A percentile compares a stretch with the other conserved stretches of the same genome.
Evolutionary conservation across 2,888 invertebrate species (phyloP).

Genomic region (Alloscopus bannaensis): DNA sequence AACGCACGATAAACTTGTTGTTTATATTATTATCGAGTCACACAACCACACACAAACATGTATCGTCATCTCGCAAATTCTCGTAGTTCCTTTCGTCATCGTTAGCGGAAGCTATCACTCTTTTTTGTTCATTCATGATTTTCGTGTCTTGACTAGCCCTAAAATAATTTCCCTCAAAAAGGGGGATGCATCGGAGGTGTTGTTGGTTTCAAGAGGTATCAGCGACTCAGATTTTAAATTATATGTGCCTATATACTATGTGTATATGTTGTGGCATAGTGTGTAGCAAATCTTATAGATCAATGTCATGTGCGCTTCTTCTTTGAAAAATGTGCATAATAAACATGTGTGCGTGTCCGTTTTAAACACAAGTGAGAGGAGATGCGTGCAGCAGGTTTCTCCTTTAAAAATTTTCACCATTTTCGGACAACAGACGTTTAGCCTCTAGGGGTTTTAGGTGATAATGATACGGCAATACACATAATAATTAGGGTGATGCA

Average conservation of each 20-base stretch:
- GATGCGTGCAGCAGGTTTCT: no score
- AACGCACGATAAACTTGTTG: background rate
- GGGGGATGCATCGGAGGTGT: constrained; percentile 4
- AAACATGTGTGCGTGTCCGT: no score
- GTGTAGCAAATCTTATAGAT: constrained; percentile 2
- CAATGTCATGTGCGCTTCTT: constrained; percentile 30
- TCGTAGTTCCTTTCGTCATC: no score
- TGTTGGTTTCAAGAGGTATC: background rate
- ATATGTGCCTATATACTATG: background rate
- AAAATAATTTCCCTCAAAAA: constrained; percentile 1
- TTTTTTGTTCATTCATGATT: constrained; percentile 35
- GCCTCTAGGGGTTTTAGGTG: no score
- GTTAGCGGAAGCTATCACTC: constrained; percentile 15
- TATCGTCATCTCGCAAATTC: background rate
- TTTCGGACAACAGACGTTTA: no score
- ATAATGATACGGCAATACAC: no score
- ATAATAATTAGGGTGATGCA: no score
- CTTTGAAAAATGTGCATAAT: no score
- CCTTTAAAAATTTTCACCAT: no score
- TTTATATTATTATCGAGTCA: constrained; percentile 14
- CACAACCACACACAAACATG: background rate
- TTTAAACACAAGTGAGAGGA: no score
- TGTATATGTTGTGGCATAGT: constrained; percentile 14
- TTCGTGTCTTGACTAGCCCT: constrained; percentile 25
- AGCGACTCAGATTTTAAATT: no score